Conservation (phyloP, 2,797 vertebrate species). For the Leuciscus waleckii region DNA sequence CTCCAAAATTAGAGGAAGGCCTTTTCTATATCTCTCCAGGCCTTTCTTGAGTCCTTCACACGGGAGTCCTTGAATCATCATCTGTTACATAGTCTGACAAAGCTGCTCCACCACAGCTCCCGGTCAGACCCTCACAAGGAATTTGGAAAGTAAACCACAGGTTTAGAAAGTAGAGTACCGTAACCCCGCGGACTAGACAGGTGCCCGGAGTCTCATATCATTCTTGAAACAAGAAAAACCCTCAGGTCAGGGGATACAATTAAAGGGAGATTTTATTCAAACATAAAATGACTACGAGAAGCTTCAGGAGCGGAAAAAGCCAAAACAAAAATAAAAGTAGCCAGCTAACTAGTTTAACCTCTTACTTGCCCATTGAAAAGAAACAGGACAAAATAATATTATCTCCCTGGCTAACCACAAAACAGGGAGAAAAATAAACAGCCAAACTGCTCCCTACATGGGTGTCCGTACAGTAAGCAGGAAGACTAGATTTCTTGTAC, state of each 20-base stretch:
- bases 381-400: neutral
- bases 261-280: neutral
- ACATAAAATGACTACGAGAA: neutral
- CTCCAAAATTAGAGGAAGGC: constrained; percentile 6
- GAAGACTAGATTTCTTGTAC: neutral
- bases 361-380: neutral
- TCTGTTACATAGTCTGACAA: neutral
- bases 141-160: neutral
- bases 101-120: neutral
- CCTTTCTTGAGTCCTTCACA: neutral
- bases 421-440: too few relatives aligned
- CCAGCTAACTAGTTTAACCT: neutral
- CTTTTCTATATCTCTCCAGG: neutral
- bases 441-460: neutral
- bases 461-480: neutral
- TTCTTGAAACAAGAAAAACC: neutral
- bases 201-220: neutral
- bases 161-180: neutral
- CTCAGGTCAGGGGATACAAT: neutral
- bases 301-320: neutral
- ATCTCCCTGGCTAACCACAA: neutral
- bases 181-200: neutral
- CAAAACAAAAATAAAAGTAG: neutral
- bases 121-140: neutral
- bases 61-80: neutral